phyloP scores from a whole-genome alignment of 1,140 invertebrate genomes.

The Leptinotarsa undecemlineata region DNA sequence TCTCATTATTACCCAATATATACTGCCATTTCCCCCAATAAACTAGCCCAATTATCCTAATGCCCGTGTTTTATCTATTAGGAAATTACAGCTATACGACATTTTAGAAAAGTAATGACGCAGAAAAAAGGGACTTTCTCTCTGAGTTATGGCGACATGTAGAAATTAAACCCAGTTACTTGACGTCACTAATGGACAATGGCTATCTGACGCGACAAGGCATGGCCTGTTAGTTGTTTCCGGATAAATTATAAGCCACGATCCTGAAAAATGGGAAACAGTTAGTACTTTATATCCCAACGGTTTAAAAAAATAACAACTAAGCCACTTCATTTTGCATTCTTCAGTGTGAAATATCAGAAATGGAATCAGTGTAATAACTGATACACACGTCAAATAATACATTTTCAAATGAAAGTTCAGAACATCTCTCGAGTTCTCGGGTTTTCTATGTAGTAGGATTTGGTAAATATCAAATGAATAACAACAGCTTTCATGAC shows the following conservation, averaged over 20 bases:
- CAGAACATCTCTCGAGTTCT: too few relatives aligned
- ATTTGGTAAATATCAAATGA: too few relatives aligned
- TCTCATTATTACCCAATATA: conserved; percentile 9
- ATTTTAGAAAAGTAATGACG: conserved; percentile 26
- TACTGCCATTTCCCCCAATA: conserved; percentile 9
- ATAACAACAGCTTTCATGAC: too few relatives aligned
- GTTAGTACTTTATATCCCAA: too few relatives aligned
- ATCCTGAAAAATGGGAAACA: too few relatives aligned
- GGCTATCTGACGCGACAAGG: conserved; percentile 20
- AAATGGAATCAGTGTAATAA: too few relatives aligned
- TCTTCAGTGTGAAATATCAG: too few relatives aligned
- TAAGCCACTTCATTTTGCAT: too few relatives aligned
- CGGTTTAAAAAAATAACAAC: too few relatives aligned
- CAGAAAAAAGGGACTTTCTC: conserved; percentile 25
- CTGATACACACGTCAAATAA: too few relatives aligned
- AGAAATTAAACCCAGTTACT: conserved; percentile 15
- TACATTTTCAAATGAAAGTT: too few relatives aligned
- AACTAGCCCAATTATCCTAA: conserved; percentile 21
- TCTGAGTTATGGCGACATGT: conserved; percentile 20
- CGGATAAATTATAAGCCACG: not conserved
- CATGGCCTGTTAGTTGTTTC: conserved; percentile 11
- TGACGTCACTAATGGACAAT: conserved; percentile 23
- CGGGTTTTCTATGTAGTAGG: too few relatives aligned
- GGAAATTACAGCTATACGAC: conserved; percentile 13
- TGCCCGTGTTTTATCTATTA: conserved; percentile 19